Percentiles rank a stretch among this genome's conserved stretches.
Evolutionary conservation across 2,113 vertebrate species (phyloP).

Genomic region (Columba janthina): DNA sequence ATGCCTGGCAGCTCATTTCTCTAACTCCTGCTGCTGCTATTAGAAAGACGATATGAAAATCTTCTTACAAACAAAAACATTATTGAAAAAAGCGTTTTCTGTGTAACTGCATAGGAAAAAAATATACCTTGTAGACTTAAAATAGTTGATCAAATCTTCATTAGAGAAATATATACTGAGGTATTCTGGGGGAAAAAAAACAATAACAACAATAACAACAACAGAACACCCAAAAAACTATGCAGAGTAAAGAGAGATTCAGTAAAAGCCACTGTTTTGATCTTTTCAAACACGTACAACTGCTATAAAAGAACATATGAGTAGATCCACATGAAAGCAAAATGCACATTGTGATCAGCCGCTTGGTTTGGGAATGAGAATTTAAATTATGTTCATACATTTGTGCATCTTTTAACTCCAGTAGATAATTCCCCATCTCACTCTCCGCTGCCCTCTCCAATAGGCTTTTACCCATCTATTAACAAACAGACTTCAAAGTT

Average conservation of each 20-base stretch:
- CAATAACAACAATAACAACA: background rate
- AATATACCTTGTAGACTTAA: background rate
- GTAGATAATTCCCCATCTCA: background rate
- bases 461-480: background rate
- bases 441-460: background rate
- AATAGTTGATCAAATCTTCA: background rate
- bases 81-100: background rate
- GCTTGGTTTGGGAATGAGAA: background rate
- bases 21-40: slow-evolving; percentile 15
- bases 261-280: background rate
- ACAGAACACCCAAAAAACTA: no score
- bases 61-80: background rate
- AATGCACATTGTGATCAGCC: slow-evolving; percentile 1
- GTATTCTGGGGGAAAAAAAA: background rate
- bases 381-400: background rate
- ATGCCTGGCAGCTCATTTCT: slow-evolving; percentile 27
- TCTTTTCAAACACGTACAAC: background rate
- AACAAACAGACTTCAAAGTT: background rate
- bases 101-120: background rate
- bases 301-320: slow-evolving; percentile 20
- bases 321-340: slow-evolving; percentile 6
- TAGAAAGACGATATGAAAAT: slow-evolving; percentile 7
- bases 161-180: background rate
- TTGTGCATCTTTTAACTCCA: slow-evolving; percentile 21
- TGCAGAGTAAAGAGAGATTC: background rate